Base-by-base conservation (phyloP, 2,113 vertebrate species). In the Dromas ardeola region DNA sequence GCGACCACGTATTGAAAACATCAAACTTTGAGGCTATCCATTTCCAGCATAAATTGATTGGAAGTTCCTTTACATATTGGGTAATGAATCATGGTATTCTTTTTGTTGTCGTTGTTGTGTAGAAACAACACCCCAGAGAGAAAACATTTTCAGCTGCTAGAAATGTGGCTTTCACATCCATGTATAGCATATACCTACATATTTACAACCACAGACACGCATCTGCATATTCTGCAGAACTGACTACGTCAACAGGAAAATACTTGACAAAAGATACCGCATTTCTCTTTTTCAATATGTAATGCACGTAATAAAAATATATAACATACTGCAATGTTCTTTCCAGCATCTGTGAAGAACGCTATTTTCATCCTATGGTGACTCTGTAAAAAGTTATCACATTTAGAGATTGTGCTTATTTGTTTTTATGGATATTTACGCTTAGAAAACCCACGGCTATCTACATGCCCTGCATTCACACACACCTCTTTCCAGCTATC, bases 401-500 rank as follows among this genome's bases (percentile, higher is more conserved):
- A 0, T 80, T 25, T 34, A 76, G 36, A 26, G 71, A 16, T 6
- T 14, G 5, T 0, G 22, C 2, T 1, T 34, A 18, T 11, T 78
- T 78, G 11, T 1, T 73, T 81, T 69, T 36, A n/a, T 13, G 36
- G 29, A 9, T 36, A 76, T 58, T 86, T n/a, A 38, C 26, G 58
- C 9, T 69, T 50, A 61, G 43, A 52, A 77, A 47, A 11, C 21
- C 18, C 6, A 2, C 21, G 40, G 36, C 17, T 42, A 20, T 10
- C 30, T 32, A 2, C 13, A 6, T 22, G 5, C 18, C 59, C 26
- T 42, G 5, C 19, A 30, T 8, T 36, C 38, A 47, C 9, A 2
- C 1, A 11, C 4, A 4, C 3, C 10, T 6, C 47, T 36, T n/a
- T 49, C 20, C 23, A 66, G 63, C 22, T 45, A 2, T 8, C 20